These are phyloP conservation scores for Microtus richardsoni DNA, from an alignment of 2,113 vertebrate genomes.

Conservation along the genomic window DNA sequence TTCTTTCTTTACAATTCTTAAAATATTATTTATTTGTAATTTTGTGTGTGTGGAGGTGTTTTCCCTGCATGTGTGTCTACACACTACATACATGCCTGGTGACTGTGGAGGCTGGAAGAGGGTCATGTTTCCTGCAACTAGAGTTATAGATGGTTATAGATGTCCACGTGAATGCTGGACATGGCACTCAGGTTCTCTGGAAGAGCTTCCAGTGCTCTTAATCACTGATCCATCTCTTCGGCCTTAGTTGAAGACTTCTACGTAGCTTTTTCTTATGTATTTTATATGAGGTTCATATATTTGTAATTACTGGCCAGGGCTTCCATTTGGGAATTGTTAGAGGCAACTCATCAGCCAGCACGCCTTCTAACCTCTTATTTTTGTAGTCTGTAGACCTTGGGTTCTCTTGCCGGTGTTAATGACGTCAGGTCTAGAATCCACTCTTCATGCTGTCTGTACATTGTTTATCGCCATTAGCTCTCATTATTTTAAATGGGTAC, in stretches of 20 bases:
- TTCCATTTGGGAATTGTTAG: slow-evolving; percentile 27
- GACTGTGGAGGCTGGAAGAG: background rate
- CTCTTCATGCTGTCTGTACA: slow-evolving; percentile 57
- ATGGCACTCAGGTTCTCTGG: background rate
- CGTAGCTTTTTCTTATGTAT: background rate
- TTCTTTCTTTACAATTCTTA: background rate
- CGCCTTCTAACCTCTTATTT: slow-evolving; percentile 25
- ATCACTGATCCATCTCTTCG: background rate
- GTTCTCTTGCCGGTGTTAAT: background rate
- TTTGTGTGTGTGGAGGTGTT: background rate
- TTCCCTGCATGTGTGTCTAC: background rate
- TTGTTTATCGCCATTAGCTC: slow-evolving; percentile 77
- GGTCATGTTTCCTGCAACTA: background rate
- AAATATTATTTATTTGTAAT: background rate
- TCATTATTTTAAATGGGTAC: slow-evolving; percentile 80
- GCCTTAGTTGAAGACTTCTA: background rate
- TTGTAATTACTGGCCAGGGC: slow-evolving; percentile 37
- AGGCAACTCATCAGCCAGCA: slow-evolving; percentile 36
- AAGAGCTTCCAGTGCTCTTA: background rate
- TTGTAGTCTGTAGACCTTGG: background rate
- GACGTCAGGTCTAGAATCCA: slow-evolving; percentile 71
- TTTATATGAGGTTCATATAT: slow-evolving; percentile 16
- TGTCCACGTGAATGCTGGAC: background rate
- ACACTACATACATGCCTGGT: background rate
- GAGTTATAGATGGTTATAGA: background rate